Evolutionary conservation across 2,113 vertebrate genomes (phyloP).

Genomic region (Macquaria australasica): DNA sequence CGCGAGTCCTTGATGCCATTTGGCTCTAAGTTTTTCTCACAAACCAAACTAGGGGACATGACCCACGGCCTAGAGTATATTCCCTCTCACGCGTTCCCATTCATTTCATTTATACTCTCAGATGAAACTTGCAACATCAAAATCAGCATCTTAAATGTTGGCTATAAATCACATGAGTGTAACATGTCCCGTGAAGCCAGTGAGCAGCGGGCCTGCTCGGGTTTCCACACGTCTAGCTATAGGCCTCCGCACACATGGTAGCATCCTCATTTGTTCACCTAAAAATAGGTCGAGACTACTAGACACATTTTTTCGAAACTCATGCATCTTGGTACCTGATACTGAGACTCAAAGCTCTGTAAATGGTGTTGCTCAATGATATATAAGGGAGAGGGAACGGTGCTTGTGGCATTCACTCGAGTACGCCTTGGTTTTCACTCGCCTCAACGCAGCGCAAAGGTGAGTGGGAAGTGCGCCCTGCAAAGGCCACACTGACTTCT

Average conservation of each 20-base stretch:
- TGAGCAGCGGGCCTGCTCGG: constrained; percentile 37
- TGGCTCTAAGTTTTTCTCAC: constrained; percentile 6
- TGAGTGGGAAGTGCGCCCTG: constrained; percentile 75
- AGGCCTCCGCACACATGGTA: constrained; percentile 75
- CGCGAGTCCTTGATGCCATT: background rate
- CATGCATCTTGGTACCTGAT: constrained; percentile 83
- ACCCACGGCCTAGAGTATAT: background rate
- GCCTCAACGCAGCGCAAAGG: constrained; percentile 85
- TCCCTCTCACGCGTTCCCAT: background rate
- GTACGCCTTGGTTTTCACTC: constrained; percentile 84
- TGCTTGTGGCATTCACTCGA: constrained; percentile 67
- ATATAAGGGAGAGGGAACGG: constrained; percentile 78
- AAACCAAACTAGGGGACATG: constrained; percentile 1
- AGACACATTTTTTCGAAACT: constrained; percentile 87
- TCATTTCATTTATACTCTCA: constrained; percentile 13
- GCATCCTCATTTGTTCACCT: constrained; percentile 83
- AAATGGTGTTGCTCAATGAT: constrained; percentile 83
- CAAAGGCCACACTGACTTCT: constrained; percentile 26
- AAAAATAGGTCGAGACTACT: constrained; percentile 85
- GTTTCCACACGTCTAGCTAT: constrained; percentile 75
- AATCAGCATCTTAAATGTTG: constrained; percentile 45
- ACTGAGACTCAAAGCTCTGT: constrained; percentile 81
- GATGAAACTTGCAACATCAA: constrained; percentile 31
- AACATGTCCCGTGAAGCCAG: constrained; percentile 37
- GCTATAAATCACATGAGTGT: constrained; percentile 43